Conservation (phyloP, 2,113 vertebrate genomes). For the Tachysurus vachellii region DNA sequence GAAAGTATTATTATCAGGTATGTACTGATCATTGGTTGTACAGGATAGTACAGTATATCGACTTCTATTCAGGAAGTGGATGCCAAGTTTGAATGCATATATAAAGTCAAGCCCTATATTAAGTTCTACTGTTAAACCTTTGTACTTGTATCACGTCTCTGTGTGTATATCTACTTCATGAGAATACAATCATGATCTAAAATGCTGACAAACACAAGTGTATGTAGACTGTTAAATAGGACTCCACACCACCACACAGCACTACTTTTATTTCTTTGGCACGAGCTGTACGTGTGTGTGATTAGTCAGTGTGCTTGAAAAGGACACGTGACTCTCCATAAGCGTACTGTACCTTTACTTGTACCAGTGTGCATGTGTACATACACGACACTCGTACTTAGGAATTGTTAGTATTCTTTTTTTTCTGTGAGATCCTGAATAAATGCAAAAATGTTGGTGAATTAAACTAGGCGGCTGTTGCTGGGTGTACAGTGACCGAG, state of each 20-base stretch:
- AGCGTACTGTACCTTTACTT: not conserved
- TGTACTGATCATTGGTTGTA: no score
- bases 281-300: not conserved
- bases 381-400: not conserved
- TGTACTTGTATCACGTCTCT: not conserved
- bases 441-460: not conserved
- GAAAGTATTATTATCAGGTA: no score
- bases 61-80: not conserved
- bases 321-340: not conserved
- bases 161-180: not conserved
- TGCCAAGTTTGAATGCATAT: not conserved
- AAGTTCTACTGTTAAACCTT: no score
- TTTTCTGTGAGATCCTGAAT: not conserved
- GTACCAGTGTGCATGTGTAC: not conserved
- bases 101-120: not conserved
- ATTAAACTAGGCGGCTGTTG: conserved; percentile 13
- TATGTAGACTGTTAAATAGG: not conserved
- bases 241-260: not conserved
- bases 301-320: not conserved
- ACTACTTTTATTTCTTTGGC: not conserved
- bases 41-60: not conserved
- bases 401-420: no score
- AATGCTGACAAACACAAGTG: not conserved
- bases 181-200: not conserved
- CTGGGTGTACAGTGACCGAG: conserved; percentile 21